These are phyloP conservation scores for Pherbina coryleti DNA, from an alignment of 2,888 invertebrate genomes.

Conservation along the genomic window DNA sequence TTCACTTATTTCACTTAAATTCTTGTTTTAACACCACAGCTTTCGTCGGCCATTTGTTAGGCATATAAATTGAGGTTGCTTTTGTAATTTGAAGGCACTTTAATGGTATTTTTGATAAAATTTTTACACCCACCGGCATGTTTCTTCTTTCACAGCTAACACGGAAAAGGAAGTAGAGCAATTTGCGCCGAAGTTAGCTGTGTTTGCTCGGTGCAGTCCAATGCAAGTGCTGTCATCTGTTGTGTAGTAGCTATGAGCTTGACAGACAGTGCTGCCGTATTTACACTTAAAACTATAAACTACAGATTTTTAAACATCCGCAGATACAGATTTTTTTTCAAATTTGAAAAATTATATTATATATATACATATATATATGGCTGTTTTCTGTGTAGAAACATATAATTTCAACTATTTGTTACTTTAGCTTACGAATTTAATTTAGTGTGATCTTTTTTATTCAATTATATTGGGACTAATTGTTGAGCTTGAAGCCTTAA, in stretches of 20 bases:
- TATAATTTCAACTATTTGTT: no score
- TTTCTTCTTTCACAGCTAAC: constrained; percentile 69
- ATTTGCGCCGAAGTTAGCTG: constrained; percentile 45
- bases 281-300: no score
- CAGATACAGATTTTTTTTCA: no score
- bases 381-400: no score
- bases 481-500: no score
- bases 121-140: constrained; percentile 69
- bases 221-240: constrained; percentile 12
- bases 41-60: neutral
- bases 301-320: no score
- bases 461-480: no score
- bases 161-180: constrained; percentile 68
- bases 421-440: no score
- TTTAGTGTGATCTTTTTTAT: no score
- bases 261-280: neutral
- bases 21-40: neutral
- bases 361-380: no score
- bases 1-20: neutral
- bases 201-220: constrained; percentile 24
- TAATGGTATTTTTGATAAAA: constrained; percentile 54
- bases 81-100: constrained; percentile 50
- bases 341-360: no score
- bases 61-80: constrained; percentile 35
- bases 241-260: neutral